phyloP scores from a whole-genome alignment of 2,113 vertebrate species.

The Hippocampus abdominalis region DNA sequence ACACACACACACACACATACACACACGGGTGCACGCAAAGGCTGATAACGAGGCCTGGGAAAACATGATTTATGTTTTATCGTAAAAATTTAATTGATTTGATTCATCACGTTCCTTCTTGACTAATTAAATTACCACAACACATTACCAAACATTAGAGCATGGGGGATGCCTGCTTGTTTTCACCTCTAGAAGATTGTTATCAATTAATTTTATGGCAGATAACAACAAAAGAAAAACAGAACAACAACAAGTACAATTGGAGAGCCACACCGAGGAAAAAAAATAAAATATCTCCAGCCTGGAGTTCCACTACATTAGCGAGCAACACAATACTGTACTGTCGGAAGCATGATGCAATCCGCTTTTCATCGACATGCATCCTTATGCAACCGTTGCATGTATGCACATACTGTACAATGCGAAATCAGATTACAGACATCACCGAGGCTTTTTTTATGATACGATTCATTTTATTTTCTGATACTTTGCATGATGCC shows the following conservation, averaged over 20 bases:
- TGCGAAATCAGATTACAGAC: background rate
- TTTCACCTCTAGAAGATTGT: constrained; percentile 39
- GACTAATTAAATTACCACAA: constrained; percentile 69
- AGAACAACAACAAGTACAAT: background rate
- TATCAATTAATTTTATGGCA: constrained; percentile 51
- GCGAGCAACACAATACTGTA: background rate
- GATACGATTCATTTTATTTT: constrained; percentile 2
- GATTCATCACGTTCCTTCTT: constrained; percentile 67
- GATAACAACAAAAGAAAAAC: constrained; percentile 12
- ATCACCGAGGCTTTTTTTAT: background rate
- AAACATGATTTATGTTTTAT: constrained; percentile 67
- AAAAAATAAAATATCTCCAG: background rate
- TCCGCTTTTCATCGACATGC: constrained; percentile 9
- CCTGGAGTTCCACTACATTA: background rate
- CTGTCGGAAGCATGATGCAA: constrained; percentile 13
- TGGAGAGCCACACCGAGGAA: background rate
- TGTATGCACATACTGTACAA: background rate
- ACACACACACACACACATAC: constrained; percentile 21
- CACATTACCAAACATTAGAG: constrained; percentile 64
- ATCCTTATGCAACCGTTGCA: background rate
- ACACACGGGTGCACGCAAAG: constrained; percentile 28
- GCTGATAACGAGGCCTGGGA: constrained; percentile 53
- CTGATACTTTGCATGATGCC: constrained; percentile 15
- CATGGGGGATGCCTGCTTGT: constrained; percentile 42
- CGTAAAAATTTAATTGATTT: constrained; percentile 65